These are phyloP conservation scores for Phocides pigmalion DNA, from an alignment of 1,140 invertebrate species.

Conservation along the genomic window DNA sequence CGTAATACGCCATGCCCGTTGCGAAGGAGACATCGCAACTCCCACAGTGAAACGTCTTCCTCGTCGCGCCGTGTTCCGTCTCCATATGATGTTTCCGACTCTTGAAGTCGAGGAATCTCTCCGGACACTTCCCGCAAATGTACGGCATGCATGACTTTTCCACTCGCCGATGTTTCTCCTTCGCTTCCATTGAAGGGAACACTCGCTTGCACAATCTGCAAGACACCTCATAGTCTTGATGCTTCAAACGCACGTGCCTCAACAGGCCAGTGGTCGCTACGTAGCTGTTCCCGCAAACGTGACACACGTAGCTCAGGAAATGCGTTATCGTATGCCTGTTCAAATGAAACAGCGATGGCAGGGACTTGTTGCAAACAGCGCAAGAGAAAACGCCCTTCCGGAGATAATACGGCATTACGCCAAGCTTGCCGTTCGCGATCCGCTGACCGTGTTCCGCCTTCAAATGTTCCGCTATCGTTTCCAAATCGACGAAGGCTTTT, in stretches of 20 bases:
- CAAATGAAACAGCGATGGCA: constrained; percentile 65
- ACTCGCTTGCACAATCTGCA: constrained; percentile 63
- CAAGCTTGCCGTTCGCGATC: constrained; percentile 55
- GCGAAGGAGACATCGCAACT: constrained; percentile 65
- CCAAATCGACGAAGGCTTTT: constrained; percentile 44
- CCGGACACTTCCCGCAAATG: constrained; percentile 64
- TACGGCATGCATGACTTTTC: constrained; percentile 72
- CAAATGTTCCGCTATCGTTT: constrained; percentile 54
- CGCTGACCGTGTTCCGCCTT: constrained; percentile 43
- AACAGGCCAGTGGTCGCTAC: constrained; percentile 64
- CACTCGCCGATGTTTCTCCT: constrained; percentile 59
- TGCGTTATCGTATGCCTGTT: constrained; percentile 72
- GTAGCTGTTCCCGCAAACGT: constrained; percentile 72
- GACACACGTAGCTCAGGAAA: constrained; percentile 68
- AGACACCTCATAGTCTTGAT: constrained; percentile 62
- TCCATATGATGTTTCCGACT: constrained; percentile 64
- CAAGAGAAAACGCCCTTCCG: constrained; percentile 57
- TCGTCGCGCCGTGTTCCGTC: constrained; percentile 54
- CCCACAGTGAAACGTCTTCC: constrained; percentile 54
- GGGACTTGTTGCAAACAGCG: constrained; percentile 61
- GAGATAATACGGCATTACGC: constrained; percentile 68
- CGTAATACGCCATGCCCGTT: constrained; percentile 61
- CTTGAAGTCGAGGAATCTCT: constrained; percentile 68
- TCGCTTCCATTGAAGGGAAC: constrained; percentile 69
- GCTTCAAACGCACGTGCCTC: constrained; percentile 62